Percentiles rank a stretch among this genome's conserved stretches.
These are phyloP conservation scores for Poecilia latipinna DNA, from an alignment of 2,113 vertebrate species.

Conservation along the genomic window DNA sequence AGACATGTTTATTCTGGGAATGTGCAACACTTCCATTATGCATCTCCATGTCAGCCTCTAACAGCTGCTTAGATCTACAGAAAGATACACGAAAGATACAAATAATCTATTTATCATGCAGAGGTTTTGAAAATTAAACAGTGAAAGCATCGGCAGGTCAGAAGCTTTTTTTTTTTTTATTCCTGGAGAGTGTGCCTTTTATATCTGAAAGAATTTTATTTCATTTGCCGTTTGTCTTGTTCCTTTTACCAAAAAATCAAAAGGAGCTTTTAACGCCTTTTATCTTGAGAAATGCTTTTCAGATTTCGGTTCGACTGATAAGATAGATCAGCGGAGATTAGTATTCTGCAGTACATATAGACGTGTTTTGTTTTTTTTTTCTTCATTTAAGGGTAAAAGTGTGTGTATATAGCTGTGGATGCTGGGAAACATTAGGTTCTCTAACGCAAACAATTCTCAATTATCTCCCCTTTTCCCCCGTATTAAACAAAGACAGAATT, in stretches of 20 bases:
- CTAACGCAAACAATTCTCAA: neutral
- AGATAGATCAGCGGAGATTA: constrained; percentile 25
- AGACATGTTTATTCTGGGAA: constrained; percentile 51
- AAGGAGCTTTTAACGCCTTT: constrained; percentile 55
- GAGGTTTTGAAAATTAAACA: constrained; percentile 42
- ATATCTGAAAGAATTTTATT: constrained; percentile 23
- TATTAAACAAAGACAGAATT: neutral
- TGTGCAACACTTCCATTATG: constrained; percentile 43
- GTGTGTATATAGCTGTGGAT: neutral
- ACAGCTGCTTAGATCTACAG: constrained; percentile 31
- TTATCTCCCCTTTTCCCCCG: neutral
- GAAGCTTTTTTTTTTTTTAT: constrained; percentile 9
- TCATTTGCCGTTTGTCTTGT: constrained; percentile 9
- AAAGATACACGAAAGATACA: constrained; percentile 24
- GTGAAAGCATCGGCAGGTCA: constrained; percentile 21
- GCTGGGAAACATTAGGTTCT: neutral
- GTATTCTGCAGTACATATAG: constrained; percentile 27
- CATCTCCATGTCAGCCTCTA: constrained; percentile 35
- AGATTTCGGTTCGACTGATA: constrained; percentile 40
- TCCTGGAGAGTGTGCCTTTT: neutral
- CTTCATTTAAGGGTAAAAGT: neutral
- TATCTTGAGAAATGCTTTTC: constrained; percentile 51
- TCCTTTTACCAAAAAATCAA: constrained; percentile 31
- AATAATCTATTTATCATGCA: constrained; percentile 10
- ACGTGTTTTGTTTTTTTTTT: neutral